Evolutionary conservation across 2,797 vertebrate species (phyloP).

Genomic region (Chelon auratus): DNA sequence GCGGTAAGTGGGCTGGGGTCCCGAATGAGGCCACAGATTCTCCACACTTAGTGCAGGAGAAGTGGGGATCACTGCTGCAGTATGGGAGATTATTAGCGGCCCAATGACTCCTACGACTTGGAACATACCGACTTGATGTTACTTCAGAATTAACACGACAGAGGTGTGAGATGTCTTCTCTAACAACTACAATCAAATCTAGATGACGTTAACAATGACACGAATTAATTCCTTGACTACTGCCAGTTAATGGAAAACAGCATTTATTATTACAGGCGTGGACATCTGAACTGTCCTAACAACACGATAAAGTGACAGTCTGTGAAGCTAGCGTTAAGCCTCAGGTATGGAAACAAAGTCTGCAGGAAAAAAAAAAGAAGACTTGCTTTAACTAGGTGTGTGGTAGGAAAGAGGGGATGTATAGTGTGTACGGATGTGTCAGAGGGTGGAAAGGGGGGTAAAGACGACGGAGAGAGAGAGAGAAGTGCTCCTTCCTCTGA

Average conservation of each 20-base stretch:
- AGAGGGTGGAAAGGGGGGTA: slow-evolving; percentile 28
- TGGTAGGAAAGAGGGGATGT: slow-evolving; percentile 43
- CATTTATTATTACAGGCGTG: slow-evolving; percentile 48
- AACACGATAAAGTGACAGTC: slow-evolving; percentile 38
- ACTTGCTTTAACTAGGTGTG: slow-evolving; percentile 53
- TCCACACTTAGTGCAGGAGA: slow-evolving; percentile 35
- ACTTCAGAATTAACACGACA: slow-evolving; percentile 40
- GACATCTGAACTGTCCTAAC: slow-evolving; percentile 22
- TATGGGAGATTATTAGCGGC: slow-evolving; percentile 55
- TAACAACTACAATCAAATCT: slow-evolving; percentile 24
- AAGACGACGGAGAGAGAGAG: slow-evolving; percentile 40
- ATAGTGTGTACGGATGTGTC: slow-evolving; percentile 41
- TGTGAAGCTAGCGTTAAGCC: slow-evolving; percentile 43
- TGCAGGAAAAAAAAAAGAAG: slow-evolving; percentile 25
- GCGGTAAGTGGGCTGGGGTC: slow-evolving; percentile 52
- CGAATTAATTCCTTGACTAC: slow-evolving; percentile 51
- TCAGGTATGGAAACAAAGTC: slow-evolving; percentile 50
- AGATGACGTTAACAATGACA: slow-evolving; percentile 15
- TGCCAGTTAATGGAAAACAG: slow-evolving; percentile 63
- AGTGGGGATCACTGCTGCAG: slow-evolving; percentile 57
- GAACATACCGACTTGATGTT: slow-evolving; percentile 30
- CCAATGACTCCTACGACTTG: slow-evolving; percentile 43
- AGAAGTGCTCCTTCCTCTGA: slow-evolving; percentile 61
- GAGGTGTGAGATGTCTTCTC: slow-evolving; percentile 11
- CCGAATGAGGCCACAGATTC: slow-evolving; percentile 46